Evolutionary conservation across 2,797 vertebrate species (phyloP), one percentile per base, ranked within the genome.

Genomic region (Hephaestus fuliginosus): DNA sequence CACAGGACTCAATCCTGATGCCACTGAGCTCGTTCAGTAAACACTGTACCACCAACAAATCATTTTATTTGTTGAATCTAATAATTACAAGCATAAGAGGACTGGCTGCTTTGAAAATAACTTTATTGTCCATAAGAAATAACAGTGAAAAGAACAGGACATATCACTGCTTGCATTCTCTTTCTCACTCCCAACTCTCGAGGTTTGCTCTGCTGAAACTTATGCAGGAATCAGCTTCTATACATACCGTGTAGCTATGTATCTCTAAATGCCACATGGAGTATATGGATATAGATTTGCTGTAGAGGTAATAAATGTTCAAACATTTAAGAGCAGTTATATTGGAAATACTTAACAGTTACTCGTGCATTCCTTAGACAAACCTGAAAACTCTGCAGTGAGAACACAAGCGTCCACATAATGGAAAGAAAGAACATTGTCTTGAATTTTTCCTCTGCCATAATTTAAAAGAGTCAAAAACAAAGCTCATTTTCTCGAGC

Each of bases 81-180:
- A 70, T 53, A 55, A 75, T 44, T 8, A 49, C 2, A 4, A 72
- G n/a, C 30, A 49, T 25, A 3, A 49, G 41, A 68, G 28, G 58
- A 85, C 80, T 61, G 41, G 7, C 14, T 81, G 84, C 73, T 91
- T 91, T 90, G 85, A 95, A 94, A 96, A 94, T 92, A 95, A 89
- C 86, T 95, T 95, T 96, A 96, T 95, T 96, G 92, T 94, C 87
- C 84, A 94, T 95, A 95, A 93, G 93, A 96, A 96, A 95, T 87
- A 93, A 94, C 88, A 88, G 90, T 94, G 91, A 92, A 94, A 94
- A 93, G 70, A 94, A 93, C 57, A 91, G 82, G 85, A 91, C 85
- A 92, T 78, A 90, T 87, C 88, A 91, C 89, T 86, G 88, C 77
- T 89, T 91, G 86, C 86, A 78, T 83, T 84, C 86, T 41, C 63